These are phyloP conservation scores for Mechanitis mazaeus DNA, from an alignment of 2,888 invertebrate species.

Conservation along the genomic window DNA sequence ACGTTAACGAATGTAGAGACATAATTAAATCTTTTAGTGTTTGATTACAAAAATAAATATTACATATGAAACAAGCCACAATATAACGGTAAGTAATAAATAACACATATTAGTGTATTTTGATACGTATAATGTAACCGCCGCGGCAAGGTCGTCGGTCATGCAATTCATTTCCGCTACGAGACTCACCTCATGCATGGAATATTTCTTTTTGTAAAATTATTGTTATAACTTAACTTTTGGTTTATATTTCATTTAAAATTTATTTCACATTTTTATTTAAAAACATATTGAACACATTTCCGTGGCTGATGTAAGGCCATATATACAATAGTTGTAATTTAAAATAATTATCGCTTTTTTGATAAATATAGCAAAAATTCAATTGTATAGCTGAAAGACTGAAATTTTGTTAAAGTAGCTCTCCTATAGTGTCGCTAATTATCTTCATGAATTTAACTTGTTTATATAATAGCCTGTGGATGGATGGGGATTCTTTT, in stretches of 20 bases:
- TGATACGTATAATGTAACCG: constrained; percentile 38
- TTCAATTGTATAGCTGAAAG: no score
- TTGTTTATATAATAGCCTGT: no score
- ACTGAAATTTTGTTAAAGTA: no score
- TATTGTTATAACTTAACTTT: constrained; percentile 2
- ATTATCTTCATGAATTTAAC: no score
- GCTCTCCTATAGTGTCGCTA: no score
- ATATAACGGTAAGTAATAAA: not conserved
- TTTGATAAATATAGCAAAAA: no score
- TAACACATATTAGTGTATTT: constrained; percentile 23
- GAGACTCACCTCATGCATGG: constrained; percentile 36
- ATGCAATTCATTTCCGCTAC: constrained; percentile 58
- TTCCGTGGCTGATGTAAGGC: not conserved
- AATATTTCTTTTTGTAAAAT: constrained; percentile 10
- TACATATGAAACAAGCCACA: not conserved
- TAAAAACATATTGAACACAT: not conserved
- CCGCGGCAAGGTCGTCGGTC: constrained; percentile 53
- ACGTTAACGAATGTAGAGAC: no score
- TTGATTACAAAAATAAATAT: not conserved
- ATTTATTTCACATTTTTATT: not conserved
- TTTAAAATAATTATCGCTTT: no score
- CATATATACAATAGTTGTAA: no score
- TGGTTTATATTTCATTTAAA: constrained; percentile 6
- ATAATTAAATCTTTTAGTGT: not conserved
- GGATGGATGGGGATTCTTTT: no score